Conservation (phyloP, 2,113 vertebrate genomes). For the Excalfactoria chinensis region DNA sequence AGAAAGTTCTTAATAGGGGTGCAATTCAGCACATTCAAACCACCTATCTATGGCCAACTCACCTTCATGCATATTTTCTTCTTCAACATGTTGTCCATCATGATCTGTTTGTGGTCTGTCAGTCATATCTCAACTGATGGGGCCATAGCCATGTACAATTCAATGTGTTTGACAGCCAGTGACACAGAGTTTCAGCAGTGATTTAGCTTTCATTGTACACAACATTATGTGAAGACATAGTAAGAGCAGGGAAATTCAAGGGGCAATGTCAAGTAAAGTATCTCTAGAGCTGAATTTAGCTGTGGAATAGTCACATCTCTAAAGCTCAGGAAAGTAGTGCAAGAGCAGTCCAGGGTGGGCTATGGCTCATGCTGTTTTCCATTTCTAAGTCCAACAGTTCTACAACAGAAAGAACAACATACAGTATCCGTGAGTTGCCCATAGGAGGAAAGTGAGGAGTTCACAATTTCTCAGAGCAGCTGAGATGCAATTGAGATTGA, state of each 20-base stretch:
- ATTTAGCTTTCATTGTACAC: neutral
- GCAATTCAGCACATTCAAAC: neutral
- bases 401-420: neutral
- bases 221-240: neutral
- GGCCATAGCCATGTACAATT: neutral
- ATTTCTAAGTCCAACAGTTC: neutral
- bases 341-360: neutral
- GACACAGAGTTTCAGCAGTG: accelerated
- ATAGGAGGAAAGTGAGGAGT: neutral
- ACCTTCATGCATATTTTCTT: neutral
- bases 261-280: neutral
- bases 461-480: neutral
- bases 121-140: neutral
- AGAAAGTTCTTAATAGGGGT: neutral
- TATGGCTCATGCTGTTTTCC: neutral
- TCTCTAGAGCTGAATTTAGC: neutral
- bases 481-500: neutral
- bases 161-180: neutral
- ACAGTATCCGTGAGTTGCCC: neutral
- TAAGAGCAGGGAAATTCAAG: neutral
- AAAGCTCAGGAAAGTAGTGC: neutral
- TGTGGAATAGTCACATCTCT: neutral
- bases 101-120: neutral
- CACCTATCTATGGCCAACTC: neutral
- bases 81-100: neutral